These are phyloP conservation scores for Parnassius glacialis DNA, from an alignment of 2,888 invertebrate species.

Conservation along the genomic window DNA sequence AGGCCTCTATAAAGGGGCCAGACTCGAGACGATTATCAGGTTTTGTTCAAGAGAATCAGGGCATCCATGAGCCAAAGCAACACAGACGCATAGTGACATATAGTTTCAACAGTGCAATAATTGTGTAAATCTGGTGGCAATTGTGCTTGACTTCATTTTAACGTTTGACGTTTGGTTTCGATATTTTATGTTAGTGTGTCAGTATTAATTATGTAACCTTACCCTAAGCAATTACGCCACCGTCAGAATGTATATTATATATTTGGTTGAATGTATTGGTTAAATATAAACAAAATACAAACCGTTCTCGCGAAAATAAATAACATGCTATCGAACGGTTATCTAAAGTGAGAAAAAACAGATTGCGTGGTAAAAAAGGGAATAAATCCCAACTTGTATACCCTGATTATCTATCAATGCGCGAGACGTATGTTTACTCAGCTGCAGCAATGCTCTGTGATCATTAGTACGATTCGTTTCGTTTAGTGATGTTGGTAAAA, in stretches of 20 bases:
- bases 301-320: slow-evolving; percentile 11
- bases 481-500: slow-evolving; percentile 1
- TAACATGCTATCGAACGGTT: slow-evolving; percentile 9
- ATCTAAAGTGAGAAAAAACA: slow-evolving; percentile 15
- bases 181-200: too few species aligned
- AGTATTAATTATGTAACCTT: too few species aligned
- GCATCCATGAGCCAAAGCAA: too few species aligned
- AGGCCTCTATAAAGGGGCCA: too few species aligned
- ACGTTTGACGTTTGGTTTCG: not conserved
- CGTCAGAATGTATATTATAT: not conserved
- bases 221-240: too few species aligned
- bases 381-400: slow-evolving; percentile 8
- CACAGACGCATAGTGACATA: too few species aligned
- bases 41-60: too few species aligned
- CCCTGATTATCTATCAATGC: slow-evolving; percentile 9
- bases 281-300: slow-evolving; percentile 8
- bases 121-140: not conserved
- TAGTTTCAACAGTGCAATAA: too few species aligned
- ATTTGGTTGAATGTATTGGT: not conserved
- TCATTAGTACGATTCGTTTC: not conserved
- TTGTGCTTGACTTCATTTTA: not conserved
- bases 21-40: too few species aligned
- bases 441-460: slow-evolving; percentile 5
- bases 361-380: slow-evolving; percentile 13
- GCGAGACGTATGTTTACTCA: slow-evolving; percentile 14